Conservation (phyloP, 2,888 invertebrate species). For the Alentia gelatinosa region DNA sequence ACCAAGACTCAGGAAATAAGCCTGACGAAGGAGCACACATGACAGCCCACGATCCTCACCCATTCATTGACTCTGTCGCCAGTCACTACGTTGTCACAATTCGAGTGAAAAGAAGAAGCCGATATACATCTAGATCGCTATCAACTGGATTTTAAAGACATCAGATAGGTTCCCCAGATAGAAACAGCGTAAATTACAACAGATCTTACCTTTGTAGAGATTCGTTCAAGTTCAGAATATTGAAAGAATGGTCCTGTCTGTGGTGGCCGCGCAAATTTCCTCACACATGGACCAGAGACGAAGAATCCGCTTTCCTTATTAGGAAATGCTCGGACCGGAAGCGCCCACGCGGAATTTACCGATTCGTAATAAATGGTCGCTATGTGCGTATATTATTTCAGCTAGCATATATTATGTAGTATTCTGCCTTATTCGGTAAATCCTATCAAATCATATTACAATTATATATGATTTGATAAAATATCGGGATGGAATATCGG, state of each 20-base stretch:
- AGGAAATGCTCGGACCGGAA: slow-evolving; percentile 34
- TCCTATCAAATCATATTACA: no score
- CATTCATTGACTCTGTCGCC: not conserved
- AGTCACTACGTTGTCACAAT: not conserved
- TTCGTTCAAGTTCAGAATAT: not conserved
- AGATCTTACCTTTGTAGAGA: not conserved
- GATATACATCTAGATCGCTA: not conserved
- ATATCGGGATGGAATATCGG: no score
- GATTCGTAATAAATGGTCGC: no score
- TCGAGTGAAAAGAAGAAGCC: slow-evolving; percentile 16
- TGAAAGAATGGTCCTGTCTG: not conserved
- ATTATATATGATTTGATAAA: no score
- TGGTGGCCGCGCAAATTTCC: slow-evolving; percentile 44
- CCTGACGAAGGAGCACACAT: no score
- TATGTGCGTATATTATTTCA: no score
- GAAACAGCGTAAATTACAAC: not conserved
- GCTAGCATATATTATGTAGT: no score
- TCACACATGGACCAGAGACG: slow-evolving; percentile 27
- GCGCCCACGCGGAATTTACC: not conserved
- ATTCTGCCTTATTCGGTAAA: no score
- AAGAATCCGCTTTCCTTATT: slow-evolving; percentile 35
- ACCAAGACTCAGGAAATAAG: not conserved
- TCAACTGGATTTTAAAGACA: not conserved
- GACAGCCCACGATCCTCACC: no score
- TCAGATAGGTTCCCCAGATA: not conserved